Base-by-base conservation (phyloP, 2,797 vertebrate species). In the Peromyscus eremicus region DNA sequence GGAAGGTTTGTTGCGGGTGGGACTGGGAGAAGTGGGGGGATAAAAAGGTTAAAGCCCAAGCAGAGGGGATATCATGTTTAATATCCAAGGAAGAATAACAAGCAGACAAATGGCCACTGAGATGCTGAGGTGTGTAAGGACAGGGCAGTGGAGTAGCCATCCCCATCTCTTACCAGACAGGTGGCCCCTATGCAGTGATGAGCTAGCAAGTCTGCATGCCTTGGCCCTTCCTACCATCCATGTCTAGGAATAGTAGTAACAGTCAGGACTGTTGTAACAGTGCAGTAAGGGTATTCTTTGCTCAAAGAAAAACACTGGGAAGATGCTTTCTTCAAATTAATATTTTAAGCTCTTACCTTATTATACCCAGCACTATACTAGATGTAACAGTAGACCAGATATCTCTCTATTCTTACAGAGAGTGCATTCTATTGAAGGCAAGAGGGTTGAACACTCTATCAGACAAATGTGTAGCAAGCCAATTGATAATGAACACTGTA, bases 1-100 rank as follows among this genome's bases (percentile, higher is more conserved):
- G 1, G 3, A 3, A 16, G 34, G 11, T 52, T 2, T 16, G 49
- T 19, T 17, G 2, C 5, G 11, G 8, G 1, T 29, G n/a, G 16
- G 27, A 3, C 10, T 0, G 3, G 19, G 32, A n/a, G 5, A 80
- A 66, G 19, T 0, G 11, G 10, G 57, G 57, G 43, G 60, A 23
- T 17, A 9, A n/a, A 29, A 29, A 73, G 6, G 10, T 49, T 49
- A 73, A 90, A 16, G 14, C 25, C 14, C 4, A 52, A 66, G n/a
- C 5, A 64, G 40, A 62, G 16, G 55, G 81, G 27, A 34, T 5
- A 73, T 14, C 23, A 68, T 19, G 10, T 64, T 70, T 64, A 62
- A 80, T 73, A 23, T 64, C 57, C 16, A 80, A 84, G 34, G 55
- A 43, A 29, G 10, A 70, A 37, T 7, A 92, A 9, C 2, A 49